phyloP scores from a whole-genome alignment of 2,113 vertebrate species.

The Reinhardtius hippoglossoides region DNA sequence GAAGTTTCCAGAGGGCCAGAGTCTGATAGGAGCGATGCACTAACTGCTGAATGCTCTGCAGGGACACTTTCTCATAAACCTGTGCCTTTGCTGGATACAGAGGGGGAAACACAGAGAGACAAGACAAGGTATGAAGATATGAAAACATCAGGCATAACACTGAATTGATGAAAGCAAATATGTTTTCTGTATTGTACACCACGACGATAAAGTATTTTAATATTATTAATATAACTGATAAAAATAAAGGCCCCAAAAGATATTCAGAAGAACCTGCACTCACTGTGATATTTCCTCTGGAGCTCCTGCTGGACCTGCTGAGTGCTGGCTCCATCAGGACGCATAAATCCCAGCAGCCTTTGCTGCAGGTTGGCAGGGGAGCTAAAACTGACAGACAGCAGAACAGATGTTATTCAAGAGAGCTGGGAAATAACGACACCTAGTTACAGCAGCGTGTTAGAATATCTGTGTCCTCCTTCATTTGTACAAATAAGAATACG shows the following conservation, averaged over 20 bases:
- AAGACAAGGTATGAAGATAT: neutral
- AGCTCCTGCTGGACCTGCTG: conserved; percentile 97
- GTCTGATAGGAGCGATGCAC: conserved; percentile 95
- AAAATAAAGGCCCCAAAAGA: too few relatives aligned
- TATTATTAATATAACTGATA: neutral
- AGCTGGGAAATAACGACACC: neutral
- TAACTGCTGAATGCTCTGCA: conserved; percentile 93
- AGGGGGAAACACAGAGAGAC: conserved; percentile 2
- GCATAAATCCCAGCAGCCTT: conserved; percentile 91
- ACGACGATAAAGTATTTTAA: neutral
- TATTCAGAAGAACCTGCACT: conserved; percentile 42
- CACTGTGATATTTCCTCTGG: conserved; percentile 95
- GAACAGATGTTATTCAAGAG: conserved; percentile 36
- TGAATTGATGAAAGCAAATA: neutral
- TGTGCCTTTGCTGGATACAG: conserved; percentile 89
- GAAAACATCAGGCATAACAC: neutral
- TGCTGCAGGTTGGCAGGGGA: conserved; percentile 92
- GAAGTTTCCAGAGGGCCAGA: conserved; percentile 94
- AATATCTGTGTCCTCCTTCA: too few relatives aligned
- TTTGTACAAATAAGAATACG: too few relatives aligned
- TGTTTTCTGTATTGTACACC: neutral
- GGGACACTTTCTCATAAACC: conserved; percentile 90
- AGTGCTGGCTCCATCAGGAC: conserved; percentile 90
- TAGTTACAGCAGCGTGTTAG: neutral
- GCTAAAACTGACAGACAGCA: conserved; percentile 80